A percentile compares a stretch with the other conserved stretches of the same genome.
Evolutionary conservation across 2,888 invertebrate genomes (phyloP).

Genomic region (Dicranocentrus wangi): DNA sequence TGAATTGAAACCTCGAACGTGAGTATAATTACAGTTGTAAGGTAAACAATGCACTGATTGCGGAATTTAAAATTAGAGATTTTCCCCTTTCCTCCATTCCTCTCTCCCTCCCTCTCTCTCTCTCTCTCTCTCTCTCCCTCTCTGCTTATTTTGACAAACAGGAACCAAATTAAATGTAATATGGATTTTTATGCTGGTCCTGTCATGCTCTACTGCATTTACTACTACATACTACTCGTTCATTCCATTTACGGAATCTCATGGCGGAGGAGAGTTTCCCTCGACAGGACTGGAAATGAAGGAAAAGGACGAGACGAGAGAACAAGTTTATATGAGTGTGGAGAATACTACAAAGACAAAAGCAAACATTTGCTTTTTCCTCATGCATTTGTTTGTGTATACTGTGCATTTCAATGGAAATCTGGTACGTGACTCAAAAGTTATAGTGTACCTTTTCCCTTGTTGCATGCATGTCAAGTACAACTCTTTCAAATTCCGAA

Average conservation of each 20-base stretch:
- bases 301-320: too few species aligned
- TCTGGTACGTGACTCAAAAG: slow-evolving; percentile 47
- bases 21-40: background rate
- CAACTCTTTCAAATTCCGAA: slow-evolving; percentile 22
- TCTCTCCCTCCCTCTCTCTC: too few species aligned
- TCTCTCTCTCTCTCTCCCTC: too few species aligned
- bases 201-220: background rate
- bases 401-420: slow-evolving; percentile 58
- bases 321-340: background rate
- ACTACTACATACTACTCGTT: background rate
- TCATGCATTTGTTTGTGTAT: slow-evolving; percentile 42
- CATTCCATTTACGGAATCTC: background rate
- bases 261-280: background rate
- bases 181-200: background rate
- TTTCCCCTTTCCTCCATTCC: background rate
- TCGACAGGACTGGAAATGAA: slow-evolving; percentile 17
- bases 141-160: background rate
- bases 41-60: background rate
- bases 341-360: slow-evolving; percentile 19
- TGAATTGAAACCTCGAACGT: slow-evolving; percentile 8
- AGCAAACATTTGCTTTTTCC: slow-evolving; percentile 51
- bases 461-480: slow-evolving; percentile 6
- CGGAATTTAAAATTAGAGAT: background rate
- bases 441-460: slow-evolving; percentile 10
- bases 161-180: background rate